A percentile compares a stretch with the other conserved stretches of the same genome.
Evolutionary conservation across 2,113 vertebrate species (phyloP).

Genomic region (Bucco capensis): DNA sequence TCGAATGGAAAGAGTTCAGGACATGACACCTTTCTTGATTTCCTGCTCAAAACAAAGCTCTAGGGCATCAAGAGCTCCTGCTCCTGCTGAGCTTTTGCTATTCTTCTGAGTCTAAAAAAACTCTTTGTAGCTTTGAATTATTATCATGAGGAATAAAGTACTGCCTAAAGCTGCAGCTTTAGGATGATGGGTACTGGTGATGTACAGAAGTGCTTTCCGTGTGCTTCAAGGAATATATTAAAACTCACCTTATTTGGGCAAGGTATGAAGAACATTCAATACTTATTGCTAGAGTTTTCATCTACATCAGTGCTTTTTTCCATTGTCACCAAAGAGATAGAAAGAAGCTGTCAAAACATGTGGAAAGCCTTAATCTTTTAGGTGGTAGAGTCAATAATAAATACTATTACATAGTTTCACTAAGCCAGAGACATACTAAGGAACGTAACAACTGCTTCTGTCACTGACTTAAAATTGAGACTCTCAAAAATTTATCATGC

Average conservation of each 20-base stretch:
- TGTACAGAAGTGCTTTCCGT: background rate
- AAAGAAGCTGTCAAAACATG: background rate
- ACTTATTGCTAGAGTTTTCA: background rate
- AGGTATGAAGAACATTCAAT: background rate
- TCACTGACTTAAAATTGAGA: background rate
- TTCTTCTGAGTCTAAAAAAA: background rate
- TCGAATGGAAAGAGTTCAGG: background rate
- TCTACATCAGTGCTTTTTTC: background rate
- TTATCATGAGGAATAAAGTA: background rate
- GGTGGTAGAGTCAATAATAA: background rate
- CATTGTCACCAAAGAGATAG: background rate
- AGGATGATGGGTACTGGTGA: background rate
- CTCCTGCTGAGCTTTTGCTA: background rate
- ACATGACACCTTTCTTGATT: background rate
- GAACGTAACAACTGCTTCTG: background rate
- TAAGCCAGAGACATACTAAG: background rate
- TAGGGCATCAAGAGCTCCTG: background rate
- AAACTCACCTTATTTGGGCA: background rate
- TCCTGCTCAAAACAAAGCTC: background rate
- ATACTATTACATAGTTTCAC: background rate
- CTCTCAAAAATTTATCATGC: background rate
- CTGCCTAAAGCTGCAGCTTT: slow-evolving; percentile 20
- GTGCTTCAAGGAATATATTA: background rate
- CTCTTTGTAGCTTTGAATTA: slow-evolving; percentile 26
- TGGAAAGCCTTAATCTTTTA: background rate